Conservation (phyloP, 2,888 invertebrate species). For the Furcula furcula region DNA sequence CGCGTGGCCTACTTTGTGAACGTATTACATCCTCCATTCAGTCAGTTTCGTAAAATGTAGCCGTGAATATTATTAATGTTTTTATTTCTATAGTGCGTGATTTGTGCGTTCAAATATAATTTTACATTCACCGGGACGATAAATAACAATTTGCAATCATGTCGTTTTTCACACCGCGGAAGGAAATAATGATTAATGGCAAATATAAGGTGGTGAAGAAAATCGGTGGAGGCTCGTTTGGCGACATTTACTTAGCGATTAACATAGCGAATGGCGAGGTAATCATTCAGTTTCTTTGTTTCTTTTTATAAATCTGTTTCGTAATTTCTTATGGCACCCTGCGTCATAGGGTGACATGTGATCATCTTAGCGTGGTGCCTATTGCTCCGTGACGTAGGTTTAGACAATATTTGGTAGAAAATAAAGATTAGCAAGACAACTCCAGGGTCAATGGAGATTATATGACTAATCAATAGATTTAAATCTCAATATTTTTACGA, state of each 20-base stretch:
- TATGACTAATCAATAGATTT: conserved; percentile 31
- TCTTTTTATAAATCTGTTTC: conserved; percentile 15
- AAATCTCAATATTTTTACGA: conserved; percentile 10
- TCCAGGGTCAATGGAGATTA: conserved; percentile 38
- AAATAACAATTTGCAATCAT: conserved; percentile 41
- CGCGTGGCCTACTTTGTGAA: conserved; percentile 40
- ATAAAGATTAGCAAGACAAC: conserved; percentile 30
- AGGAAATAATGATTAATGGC: conserved; percentile 92
- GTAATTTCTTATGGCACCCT: conserved; percentile 27
- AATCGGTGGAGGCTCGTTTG: conserved; percentile 99
- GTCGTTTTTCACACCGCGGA: conserved; percentile 45
- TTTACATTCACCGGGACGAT: conserved; percentile 37
- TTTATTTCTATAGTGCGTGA: conserved; percentile 53
- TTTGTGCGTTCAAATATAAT: conserved; percentile 49
- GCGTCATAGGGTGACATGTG: conserved; percentile 35
- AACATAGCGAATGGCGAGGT: conserved; percentile 96
- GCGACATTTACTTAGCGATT: conserved; percentile 99
- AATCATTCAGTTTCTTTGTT: conserved; percentile 35
- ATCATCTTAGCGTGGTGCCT: conserved; percentile 38
- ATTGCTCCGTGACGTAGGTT: conserved; percentile 44
- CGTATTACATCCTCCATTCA: conserved; percentile 44
- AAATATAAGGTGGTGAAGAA: conserved; percentile 97
- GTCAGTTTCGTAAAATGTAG: conserved; percentile 60
- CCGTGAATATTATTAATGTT: conserved; percentile 54
- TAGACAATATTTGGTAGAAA: too few relatives aligned